These are phyloP conservation scores for Accipiter cooperii DNA, from an alignment of 2,113 vertebrate genomes.

Conservation along the genomic window DNA sequence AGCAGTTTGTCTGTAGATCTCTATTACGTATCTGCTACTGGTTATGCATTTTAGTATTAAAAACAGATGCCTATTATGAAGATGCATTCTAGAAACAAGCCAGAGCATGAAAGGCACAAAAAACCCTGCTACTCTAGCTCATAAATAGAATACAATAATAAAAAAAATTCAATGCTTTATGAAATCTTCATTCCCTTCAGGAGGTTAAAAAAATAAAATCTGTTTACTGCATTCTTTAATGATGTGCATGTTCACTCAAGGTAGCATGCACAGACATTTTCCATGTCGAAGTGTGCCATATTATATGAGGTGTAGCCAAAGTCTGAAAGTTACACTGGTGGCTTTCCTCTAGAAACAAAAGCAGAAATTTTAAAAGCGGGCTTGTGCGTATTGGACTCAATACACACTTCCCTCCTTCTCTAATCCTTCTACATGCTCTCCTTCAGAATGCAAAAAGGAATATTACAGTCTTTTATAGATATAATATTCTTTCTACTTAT, in stretches of 20 bases:
- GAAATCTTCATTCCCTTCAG: background rate
- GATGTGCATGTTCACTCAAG: background rate
- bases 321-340: too few species aligned
- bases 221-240: background rate
- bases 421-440: background rate
- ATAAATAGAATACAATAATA: background rate
- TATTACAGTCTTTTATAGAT: background rate
- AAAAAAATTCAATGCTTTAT: too few species aligned
- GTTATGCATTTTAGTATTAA: background rate
- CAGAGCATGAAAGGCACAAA: background rate
- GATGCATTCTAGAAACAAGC: background rate
- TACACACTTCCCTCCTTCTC: background rate
- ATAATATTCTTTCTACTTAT: background rate
- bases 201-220: background rate
- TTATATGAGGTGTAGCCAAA: background rate
- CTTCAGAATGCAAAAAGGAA: background rate
- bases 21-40: background rate
- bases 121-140: background rate
- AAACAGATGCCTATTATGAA: background rate
- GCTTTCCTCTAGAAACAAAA: background rate
- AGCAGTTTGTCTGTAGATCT: background rate
- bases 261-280: background rate
- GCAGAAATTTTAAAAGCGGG: background rate
- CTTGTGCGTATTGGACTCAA: background rate
- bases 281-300: accelerated